These are phyloP conservation scores for Gallinago jamesoni DNA, from an alignment of 2,113 vertebrate genomes.

Conservation along the genomic window DNA sequence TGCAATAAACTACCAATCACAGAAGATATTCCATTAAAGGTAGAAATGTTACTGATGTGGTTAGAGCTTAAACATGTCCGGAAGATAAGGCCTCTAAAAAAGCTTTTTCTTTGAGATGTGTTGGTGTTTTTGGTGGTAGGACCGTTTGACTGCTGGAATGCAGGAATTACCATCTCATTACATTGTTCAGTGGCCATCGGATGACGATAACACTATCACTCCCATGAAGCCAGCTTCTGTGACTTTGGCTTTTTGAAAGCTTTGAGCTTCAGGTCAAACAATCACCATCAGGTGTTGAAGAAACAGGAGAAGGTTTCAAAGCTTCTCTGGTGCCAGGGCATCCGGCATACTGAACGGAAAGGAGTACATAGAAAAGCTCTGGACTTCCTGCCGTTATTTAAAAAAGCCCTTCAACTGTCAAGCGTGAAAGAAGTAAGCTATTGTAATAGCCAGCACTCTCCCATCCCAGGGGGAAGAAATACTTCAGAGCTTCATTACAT, in stretches of 20 bases:
- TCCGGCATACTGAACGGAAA: background rate
- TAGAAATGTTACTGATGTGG: background rate
- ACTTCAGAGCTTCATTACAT: background rate
- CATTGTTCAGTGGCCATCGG: background rate
- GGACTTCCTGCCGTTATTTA: slow-evolving; percentile 38
- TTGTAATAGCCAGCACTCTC: background rate
- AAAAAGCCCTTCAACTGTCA: background rate
- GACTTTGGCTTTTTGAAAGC: background rate
- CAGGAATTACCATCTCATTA: background rate
- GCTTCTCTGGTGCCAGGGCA: background rate
- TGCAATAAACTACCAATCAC: background rate
- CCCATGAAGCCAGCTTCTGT: background rate
- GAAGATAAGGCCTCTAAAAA: background rate
- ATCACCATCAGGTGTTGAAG: slow-evolving; percentile 24
- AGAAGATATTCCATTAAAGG: background rate
- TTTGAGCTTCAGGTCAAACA: background rate
- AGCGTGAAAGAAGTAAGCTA: background rate
- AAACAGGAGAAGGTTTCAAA: slow-evolving; percentile 59
- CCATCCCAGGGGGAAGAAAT: background rate
- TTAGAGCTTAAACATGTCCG: background rate
- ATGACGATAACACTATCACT: background rate
- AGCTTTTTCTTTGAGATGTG: background rate
- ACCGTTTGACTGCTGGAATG: background rate
- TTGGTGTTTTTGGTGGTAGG: background rate
- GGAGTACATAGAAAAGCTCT: background rate